These are phyloP conservation scores for Pteropus alecto DNA, from an alignment of 2,113 vertebrate genomes.

Conservation along the genomic window DNA sequence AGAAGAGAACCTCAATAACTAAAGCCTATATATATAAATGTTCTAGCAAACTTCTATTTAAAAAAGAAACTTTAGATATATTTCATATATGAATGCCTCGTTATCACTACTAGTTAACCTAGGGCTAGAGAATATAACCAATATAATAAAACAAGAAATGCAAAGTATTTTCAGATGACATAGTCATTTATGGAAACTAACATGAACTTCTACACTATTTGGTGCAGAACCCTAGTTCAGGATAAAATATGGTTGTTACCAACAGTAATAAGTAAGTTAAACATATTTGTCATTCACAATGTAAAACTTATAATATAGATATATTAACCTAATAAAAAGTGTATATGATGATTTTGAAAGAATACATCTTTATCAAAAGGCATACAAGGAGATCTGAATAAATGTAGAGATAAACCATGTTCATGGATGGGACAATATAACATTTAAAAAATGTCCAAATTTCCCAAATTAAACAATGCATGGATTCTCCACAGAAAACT, in stretches of 20 bases:
- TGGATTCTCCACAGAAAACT: background rate
- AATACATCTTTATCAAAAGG: background rate
- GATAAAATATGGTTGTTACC: background rate
- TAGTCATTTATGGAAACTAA: background rate
- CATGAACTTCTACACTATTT: background rate
- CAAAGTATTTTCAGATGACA: background rate
- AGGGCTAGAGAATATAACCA: background rate
- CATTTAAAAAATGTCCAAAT: background rate
- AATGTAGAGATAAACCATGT: conserved; percentile 20
- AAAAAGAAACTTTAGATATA: background rate
- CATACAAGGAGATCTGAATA: background rate
- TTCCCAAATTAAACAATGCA: background rate
- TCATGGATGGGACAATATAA: background rate
- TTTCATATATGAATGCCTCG: background rate
- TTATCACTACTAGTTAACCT: background rate
- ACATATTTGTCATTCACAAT: background rate
- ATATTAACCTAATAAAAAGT: background rate
- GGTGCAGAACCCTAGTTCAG: background rate
- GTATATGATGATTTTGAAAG: background rate
- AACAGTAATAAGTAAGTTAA: background rate
- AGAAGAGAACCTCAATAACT: background rate
- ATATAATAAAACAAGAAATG: background rate
- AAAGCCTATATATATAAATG: background rate
- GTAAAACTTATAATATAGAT: conserved; percentile 1
- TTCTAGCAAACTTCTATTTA: background rate